Percentiles rank a stretch among this genome's conserved stretches.
Conservation (phyloP, 2,113 vertebrate species). For the Chaenocephalus aceratus region DNA sequence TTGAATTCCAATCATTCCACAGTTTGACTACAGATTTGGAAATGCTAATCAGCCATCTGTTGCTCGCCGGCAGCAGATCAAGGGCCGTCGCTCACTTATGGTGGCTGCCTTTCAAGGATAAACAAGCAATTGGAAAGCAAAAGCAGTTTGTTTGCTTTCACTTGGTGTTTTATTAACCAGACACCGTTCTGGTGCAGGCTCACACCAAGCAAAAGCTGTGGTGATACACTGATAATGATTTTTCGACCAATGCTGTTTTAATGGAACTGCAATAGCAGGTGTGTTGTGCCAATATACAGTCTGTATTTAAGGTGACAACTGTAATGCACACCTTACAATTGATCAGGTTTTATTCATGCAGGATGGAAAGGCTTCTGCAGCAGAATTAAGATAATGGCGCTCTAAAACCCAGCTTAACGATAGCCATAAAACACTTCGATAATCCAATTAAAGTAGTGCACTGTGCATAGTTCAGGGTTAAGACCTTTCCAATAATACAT, state of each 20-base stretch:
- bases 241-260: background rate
- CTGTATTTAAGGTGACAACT: constrained; percentile 19
- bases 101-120: constrained; percentile 37
- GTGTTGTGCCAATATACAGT: constrained; percentile 19
- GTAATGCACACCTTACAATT: constrained; percentile 30
- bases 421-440: constrained; percentile 49
- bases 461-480: constrained; percentile 7
- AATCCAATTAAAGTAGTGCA: constrained; percentile 36
- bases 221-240: constrained; percentile 2
- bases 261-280: constrained; percentile 4
- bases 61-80: constrained; percentile 56
- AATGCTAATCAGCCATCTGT: constrained; percentile 77
- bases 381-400: constrained; percentile 25
- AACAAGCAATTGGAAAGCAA: constrained; percentile 20
- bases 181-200: background rate
- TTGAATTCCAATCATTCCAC: constrained; percentile 70
- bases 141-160: constrained; percentile 35
- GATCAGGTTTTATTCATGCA: constrained; percentile 19
- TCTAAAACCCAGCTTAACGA: constrained; percentile 30
- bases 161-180: background rate
- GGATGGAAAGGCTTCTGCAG: constrained; percentile 13
- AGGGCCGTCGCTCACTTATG: constrained; percentile 26
- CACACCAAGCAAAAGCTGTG: background rate
- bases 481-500: background rate
- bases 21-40: constrained; percentile 70